Evolutionary conservation across 1,140 invertebrate species (phyloP).

Genomic region (Probaryconus sp.): DNA sequence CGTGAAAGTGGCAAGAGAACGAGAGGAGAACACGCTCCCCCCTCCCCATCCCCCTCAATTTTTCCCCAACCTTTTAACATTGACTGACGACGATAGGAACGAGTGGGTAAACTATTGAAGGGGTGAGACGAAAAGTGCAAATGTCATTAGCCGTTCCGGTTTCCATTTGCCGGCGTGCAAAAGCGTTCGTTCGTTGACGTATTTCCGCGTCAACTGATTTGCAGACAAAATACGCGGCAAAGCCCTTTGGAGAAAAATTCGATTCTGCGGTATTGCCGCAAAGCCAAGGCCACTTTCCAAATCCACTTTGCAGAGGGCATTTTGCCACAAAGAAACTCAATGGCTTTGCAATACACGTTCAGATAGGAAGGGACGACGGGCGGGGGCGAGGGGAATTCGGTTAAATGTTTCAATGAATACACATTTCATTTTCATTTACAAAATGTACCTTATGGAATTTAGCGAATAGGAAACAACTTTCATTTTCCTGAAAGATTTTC

Average conservation of each 20-base stretch:
- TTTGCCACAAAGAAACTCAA: slow-evolving; percentile 45
- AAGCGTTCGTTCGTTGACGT: slow-evolving; percentile 28
- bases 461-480: too few relatives aligned
- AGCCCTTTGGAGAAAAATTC: slow-evolving; percentile 49
- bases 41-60: too few relatives aligned
- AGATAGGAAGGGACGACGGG: too few relatives aligned
- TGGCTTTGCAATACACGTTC: slow-evolving; percentile 18
- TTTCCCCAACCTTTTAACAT: too few relatives aligned
- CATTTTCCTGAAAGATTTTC: too few relatives aligned
- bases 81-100: too few relatives aligned
- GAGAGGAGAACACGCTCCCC: too few relatives aligned
- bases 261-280: slow-evolving; percentile 30
- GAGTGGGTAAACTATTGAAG: too few relatives aligned
- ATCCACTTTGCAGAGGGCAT: slow-evolving; percentile 27
- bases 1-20: slow-evolving; percentile 9
- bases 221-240: slow-evolving; percentile 34
- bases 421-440: too few relatives aligned
- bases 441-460: too few relatives aligned
- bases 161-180: slow-evolving; percentile 37
- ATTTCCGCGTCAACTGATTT: slow-evolving; percentile 33
- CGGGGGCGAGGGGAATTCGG: too few relatives aligned
- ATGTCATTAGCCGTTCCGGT: slow-evolving; percentile 52
- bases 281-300: slow-evolving; percentile 28
- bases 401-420: too few relatives aligned
- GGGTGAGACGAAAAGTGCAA: slow-evolving; percentile 37